phyloP scores from a whole-genome alignment of 2,888 invertebrate species.

The Zele albiditarsus region DNA sequence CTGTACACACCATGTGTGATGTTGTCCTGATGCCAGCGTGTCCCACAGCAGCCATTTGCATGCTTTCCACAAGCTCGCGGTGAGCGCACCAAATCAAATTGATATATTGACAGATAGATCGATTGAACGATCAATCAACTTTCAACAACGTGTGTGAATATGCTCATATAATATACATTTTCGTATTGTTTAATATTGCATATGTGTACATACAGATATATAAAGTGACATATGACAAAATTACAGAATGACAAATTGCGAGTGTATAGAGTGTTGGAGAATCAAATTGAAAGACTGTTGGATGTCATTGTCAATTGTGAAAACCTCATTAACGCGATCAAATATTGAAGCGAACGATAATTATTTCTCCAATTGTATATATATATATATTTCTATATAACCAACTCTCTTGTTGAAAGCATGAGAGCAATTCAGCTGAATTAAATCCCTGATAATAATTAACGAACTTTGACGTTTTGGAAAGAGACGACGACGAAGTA shows the following conservation, averaged over 20 bases:
- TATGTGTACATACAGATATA: slow-evolving; percentile 7
- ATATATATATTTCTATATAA: not conserved
- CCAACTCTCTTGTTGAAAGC: not conserved
- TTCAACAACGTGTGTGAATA: not conserved
- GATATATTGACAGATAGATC: slow-evolving; percentile 28
- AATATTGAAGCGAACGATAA: slow-evolving; percentile 32
- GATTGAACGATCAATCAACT: slow-evolving; percentile 18
- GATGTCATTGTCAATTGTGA: slow-evolving; percentile 10
- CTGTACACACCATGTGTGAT: slow-evolving; percentile 42
- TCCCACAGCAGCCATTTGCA: slow-evolving; percentile 57
- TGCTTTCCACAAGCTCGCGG: slow-evolving; percentile 48
- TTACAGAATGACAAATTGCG: slow-evolving; percentile 32
- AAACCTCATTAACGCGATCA: slow-evolving; percentile 38
- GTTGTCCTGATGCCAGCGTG: slow-evolving; percentile 50
- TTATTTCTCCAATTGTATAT: slow-evolving; percentile 13
- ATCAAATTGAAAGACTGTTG: slow-evolving; percentile 32
- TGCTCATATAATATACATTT: not conserved
- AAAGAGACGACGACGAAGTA: slow-evolving; percentile 17
- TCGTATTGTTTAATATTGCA: not conserved
- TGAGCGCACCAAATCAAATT: slow-evolving; percentile 25
- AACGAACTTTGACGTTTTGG: slow-evolving; percentile 43
- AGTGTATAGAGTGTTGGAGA: slow-evolving; percentile 8
- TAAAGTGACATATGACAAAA: slow-evolving; percentile 19
- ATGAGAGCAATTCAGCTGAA: slow-evolving; percentile 29
- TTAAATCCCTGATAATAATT: slow-evolving; percentile 43